These are phyloP conservation scores for Lutjanus campechanus DNA, from an alignment of 2,797 vertebrate genomes.

Conservation along the genomic window DNA sequence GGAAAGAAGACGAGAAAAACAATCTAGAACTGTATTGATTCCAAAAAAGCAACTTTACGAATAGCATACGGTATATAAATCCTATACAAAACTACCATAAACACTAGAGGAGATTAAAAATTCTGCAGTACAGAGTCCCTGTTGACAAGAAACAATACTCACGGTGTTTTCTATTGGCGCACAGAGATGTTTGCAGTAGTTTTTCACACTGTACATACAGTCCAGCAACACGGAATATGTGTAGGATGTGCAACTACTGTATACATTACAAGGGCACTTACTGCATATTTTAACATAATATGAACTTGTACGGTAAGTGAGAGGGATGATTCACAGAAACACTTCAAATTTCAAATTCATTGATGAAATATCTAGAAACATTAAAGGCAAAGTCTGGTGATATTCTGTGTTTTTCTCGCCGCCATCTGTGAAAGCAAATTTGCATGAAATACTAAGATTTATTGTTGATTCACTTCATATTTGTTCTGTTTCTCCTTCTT, in stretches of 20 bases:
- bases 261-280: not conserved
- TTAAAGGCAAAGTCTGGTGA: not conserved
- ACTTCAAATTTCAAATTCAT: not conserved
- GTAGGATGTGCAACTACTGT: not conserved
- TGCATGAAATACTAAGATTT: too few relatives aligned
- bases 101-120: not conserved
- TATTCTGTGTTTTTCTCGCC: not conserved
- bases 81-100: not conserved
- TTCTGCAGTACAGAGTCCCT: not conserved
- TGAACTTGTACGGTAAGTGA: not conserved
- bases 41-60: not conserved
- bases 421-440: too few relatives aligned
- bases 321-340: not conserved
- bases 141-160: not conserved
- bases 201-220: not conserved
- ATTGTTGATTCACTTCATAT: too few relatives aligned
- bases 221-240: not conserved
- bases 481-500: too few relatives aligned
- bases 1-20: not conserved
- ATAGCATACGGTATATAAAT: not conserved
- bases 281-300: constrained; percentile 1
- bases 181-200: not conserved
- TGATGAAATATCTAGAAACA: not conserved
- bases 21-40: not conserved
- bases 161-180: not conserved